A percentile compares a stretch with the other conserved stretches of the same genome.
Evolutionary conservation across 2,113 vertebrate genomes (phyloP).

Genomic region (Aspiorhynchus laticeps): DNA sequence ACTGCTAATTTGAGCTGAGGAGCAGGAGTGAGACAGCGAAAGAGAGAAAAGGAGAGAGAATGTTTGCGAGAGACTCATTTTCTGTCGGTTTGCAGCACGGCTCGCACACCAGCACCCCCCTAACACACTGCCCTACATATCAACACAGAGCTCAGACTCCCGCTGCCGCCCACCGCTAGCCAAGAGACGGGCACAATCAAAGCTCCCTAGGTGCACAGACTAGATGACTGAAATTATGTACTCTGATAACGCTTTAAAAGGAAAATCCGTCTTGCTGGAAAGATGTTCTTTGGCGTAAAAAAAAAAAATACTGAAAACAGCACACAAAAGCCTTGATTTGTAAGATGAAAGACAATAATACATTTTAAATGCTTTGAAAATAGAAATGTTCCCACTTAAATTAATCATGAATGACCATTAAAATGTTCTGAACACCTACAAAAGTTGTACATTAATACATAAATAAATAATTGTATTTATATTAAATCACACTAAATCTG

Average conservation of each 20-base stretch:
- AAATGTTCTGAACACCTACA: not conserved
- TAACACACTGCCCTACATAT: constrained; percentile 75
- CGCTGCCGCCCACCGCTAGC: not conserved
- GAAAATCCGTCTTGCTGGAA: not conserved
- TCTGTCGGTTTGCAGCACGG: constrained; percentile 13
- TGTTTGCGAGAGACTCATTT: constrained; percentile 52
- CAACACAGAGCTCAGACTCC: constrained; percentile 61
- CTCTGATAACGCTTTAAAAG: not conserved
- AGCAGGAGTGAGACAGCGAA: constrained; percentile 64
- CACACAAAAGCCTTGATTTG: not conserved
- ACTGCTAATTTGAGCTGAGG: constrained; percentile 74
- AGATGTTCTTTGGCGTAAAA: not conserved
- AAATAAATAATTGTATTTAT: no score
- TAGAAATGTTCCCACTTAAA: not conserved
- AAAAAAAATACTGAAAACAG: not conserved
- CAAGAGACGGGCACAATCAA: constrained; percentile 14
- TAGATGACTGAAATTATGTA: not conserved
- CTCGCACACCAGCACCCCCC: constrained; percentile 51
- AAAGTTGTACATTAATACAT: no score
- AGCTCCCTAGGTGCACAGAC: not conserved
- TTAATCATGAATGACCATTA: not conserved
- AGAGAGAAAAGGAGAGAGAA: constrained; percentile 66
- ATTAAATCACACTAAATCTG: no score
- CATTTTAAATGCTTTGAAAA: not conserved
- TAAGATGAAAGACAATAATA: not conserved